Evolutionary conservation across 2,113 vertebrate species (phyloP).

Genomic region (Grus americana): DNA sequence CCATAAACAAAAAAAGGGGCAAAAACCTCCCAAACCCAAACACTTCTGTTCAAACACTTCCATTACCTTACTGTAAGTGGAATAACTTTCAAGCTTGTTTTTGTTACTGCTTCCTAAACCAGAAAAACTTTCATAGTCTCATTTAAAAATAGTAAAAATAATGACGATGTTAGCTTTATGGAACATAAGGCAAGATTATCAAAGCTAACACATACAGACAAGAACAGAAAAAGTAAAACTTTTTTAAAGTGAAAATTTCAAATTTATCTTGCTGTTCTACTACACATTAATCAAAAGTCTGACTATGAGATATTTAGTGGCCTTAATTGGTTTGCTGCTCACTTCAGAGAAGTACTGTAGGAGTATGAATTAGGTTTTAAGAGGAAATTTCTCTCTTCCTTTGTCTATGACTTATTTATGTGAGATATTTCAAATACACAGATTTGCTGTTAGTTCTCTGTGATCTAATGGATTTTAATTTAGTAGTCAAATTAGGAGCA

Average conservation of each 20-base stretch:
- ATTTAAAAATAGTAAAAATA: not conserved
- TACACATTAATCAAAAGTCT: not conserved
- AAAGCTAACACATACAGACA: not conserved
- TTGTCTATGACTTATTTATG: not conserved
- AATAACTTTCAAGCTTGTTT: accelerated
- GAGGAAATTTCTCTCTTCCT: not conserved
- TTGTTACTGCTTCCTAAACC: not conserved
- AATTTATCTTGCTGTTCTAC: not conserved
- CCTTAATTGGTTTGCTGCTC: not conserved
- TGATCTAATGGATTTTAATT: not conserved
- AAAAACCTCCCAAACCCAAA: accelerated
- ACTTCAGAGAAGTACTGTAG: not conserved
- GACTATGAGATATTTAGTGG: not conserved
- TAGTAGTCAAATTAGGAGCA: not conserved
- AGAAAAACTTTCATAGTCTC: not conserved
- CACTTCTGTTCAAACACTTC: not conserved
- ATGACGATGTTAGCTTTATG: not conserved
- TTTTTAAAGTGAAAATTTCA: not conserved
- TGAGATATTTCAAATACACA: not conserved
- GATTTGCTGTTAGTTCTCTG: not conserved
- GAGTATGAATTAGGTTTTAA: not conserved
- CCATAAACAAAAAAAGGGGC: accelerated
- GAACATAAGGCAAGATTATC: not conserved
- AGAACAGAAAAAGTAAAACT: not conserved
- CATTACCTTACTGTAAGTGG: not conserved